phyloP scores from a whole-genome alignment of 2,888 invertebrate species.

The Mythimna albipuncta region DNA sequence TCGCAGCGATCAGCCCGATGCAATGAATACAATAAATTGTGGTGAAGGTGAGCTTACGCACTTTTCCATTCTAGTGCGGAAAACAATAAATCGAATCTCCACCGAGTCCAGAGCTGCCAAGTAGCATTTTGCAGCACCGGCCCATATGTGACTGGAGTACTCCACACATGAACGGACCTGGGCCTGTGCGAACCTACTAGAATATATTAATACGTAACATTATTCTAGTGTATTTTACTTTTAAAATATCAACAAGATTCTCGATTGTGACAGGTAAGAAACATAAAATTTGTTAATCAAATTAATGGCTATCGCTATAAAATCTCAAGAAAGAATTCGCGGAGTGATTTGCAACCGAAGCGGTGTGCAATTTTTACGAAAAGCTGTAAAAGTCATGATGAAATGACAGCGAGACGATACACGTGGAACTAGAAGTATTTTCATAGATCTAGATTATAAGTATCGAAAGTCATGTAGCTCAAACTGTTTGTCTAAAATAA shows the following conservation, averaged over 20 bases:
- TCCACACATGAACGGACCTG: no score
- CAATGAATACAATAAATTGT: no score
- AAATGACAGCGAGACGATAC: constrained; percentile 34
- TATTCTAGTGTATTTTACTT: background rate
- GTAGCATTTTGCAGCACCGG: no score
- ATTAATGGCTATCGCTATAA: constrained; percentile 48
- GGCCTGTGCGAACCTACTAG: no score
- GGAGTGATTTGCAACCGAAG: constrained; percentile 51
- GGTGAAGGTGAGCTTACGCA: no score
- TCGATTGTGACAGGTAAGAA: constrained; percentile 23
- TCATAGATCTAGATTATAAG: constrained; percentile 1
- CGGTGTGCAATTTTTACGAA: constrained; percentile 46
- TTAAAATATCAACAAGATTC: constrained; percentile 12
- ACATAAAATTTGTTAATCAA: constrained; percentile 44
- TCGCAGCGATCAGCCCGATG: no score
- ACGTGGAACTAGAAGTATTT: constrained; percentile 23
- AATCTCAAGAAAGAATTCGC: constrained; percentile 38
- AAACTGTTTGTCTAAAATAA: background rate
- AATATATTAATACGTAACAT: background rate
- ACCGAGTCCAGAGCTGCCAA: no score
- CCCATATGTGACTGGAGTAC: no score
- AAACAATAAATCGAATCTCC: no score
- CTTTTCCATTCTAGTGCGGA: no score
- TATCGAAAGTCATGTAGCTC: background rate
- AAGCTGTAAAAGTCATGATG: constrained; percentile 45